A percentile compares a stretch with the other conserved stretches of the same genome.
These are phyloP conservation scores for Drosophila maculinotata DNA, from an alignment of 2,888 invertebrate species.

Conservation along the genomic window DNA sequence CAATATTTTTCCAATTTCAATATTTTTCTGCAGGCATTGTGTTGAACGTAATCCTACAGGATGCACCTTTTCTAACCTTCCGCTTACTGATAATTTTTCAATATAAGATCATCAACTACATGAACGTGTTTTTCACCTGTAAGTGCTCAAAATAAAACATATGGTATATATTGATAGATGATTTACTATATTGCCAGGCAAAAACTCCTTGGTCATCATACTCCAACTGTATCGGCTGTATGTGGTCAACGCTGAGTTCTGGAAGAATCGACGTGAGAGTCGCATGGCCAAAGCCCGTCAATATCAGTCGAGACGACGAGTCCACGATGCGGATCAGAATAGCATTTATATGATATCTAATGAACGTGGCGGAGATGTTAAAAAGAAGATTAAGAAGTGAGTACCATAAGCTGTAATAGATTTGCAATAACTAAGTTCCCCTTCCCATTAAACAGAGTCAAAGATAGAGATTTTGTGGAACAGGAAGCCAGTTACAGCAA, in stretches of 20 bases:
- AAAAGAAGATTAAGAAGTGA: constrained; percentile 81
- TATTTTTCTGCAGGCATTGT: constrained; percentile 87
- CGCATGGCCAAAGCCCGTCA: constrained; percentile 75
- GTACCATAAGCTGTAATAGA: neutral
- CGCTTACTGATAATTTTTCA: constrained; percentile 94
- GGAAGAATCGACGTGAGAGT: constrained; percentile 84
- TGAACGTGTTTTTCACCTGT: constrained; percentile 98
- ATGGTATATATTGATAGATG: neutral
- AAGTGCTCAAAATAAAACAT: constrained; percentile 86
- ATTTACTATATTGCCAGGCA: constrained; percentile 82
- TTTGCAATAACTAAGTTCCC: no score
- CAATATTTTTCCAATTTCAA: no score
- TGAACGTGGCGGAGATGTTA: constrained; percentile 81
- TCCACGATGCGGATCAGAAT: constrained; percentile 83
- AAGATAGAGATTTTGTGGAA: constrained; percentile 80
- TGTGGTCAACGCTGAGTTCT: constrained; percentile 91
- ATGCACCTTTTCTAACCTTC: constrained; percentile 95
- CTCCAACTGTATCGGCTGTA: constrained; percentile 94
- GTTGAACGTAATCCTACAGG: constrained; percentile 93
- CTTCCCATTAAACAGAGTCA: constrained; percentile 60
- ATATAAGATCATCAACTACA: constrained; percentile 95
- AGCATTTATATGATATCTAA: constrained; percentile 87
- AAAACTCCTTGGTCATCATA: constrained; percentile 93
- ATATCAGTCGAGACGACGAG: constrained; percentile 76
- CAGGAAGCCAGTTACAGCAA: constrained; percentile 79